These are phyloP conservation scores for Octonoba sinensis DNA, from an alignment of 2,888 invertebrate species.

Conservation along the genomic window DNA sequence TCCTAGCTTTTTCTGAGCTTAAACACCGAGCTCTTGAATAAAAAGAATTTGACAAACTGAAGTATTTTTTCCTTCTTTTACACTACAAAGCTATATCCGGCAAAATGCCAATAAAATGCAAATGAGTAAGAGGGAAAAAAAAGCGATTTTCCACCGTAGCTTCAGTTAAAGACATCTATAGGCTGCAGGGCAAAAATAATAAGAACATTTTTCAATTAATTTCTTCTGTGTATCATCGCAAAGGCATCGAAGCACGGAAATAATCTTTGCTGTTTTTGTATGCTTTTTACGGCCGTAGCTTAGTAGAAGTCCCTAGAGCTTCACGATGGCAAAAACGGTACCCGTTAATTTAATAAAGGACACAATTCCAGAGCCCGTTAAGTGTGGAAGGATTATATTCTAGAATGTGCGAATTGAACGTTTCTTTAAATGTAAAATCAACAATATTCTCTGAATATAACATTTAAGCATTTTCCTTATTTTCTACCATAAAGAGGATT, in stretches of 20 bases:
- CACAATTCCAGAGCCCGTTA: too few species aligned
- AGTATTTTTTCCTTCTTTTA: slow-evolving; percentile 21
- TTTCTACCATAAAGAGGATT: too few species aligned
- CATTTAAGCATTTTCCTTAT: too few species aligned
- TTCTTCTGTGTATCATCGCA: slow-evolving; percentile 26
- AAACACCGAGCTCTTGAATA: slow-evolving; percentile 28
- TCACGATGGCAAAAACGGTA: too few species aligned
- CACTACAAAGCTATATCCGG: slow-evolving; percentile 42
- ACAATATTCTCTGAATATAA: too few species aligned
- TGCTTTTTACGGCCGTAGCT: too few species aligned
- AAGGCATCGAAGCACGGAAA: neutral
- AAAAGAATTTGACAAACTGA: slow-evolving; percentile 48
- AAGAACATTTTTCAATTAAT: slow-evolving; percentile 57
- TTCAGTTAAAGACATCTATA: slow-evolving; percentile 52
- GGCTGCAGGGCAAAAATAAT: slow-evolving; percentile 36
- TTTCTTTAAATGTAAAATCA: too few species aligned
- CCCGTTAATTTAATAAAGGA: slow-evolving; percentile 7
- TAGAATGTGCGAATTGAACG: too few species aligned
- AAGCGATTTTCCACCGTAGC: neutral
- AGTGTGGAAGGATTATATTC: too few species aligned
- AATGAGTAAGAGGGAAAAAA: slow-evolving; percentile 33
- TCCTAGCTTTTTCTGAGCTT: slow-evolving; percentile 33
- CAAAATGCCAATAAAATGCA: slow-evolving; percentile 61
- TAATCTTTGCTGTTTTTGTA: slow-evolving; percentile 8
- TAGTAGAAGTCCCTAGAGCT: too few species aligned